Evolutionary conservation across 2,888 invertebrate genomes (phyloP).

Genomic region (Chesias legatella): DNA sequence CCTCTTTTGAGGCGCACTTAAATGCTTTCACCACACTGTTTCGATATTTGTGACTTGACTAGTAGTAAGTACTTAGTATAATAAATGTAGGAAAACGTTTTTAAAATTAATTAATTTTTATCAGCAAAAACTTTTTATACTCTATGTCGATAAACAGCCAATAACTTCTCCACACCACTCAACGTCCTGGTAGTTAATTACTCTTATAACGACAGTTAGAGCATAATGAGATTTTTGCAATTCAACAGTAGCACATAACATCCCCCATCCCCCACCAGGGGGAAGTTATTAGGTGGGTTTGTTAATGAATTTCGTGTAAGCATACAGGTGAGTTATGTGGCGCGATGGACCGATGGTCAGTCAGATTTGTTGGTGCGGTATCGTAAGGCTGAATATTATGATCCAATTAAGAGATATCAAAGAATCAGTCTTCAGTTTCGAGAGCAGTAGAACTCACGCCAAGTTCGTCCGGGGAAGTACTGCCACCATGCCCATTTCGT

Average conservation of each 20-base stretch:
- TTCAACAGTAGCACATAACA: constrained; percentile 77
- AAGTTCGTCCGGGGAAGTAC: no score
- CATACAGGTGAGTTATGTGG: constrained; percentile 36
- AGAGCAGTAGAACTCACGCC: no score
- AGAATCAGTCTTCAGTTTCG: no score
- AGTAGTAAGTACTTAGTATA: no score
- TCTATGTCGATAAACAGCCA: background rate
- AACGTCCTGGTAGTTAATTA: constrained; percentile 66
- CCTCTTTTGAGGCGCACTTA: no score
- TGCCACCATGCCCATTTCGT: no score
- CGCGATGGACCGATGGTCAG: constrained; percentile 1
- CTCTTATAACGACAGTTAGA: constrained; percentile 79
- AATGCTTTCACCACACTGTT: no score
- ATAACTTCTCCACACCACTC: constrained; percentile 36
- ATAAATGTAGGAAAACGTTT: no score
- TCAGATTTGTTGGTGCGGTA: background rate
- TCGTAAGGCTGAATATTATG: background rate
- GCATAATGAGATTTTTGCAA: constrained; percentile 79
- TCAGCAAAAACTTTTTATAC: background rate
- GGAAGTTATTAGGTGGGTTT: constrained; percentile 62
- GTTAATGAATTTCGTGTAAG: constrained; percentile 65
- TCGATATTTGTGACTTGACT: no score
- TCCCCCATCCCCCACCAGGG: constrained; percentile 26
- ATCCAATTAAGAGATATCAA: no score
- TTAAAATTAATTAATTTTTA: no score